A percentile compares a stretch with the other conserved stretches of the same genome.
Evolutionary conservation across 2,888 invertebrate genomes (phyloP).

Genomic region (Aporophyla nigra): DNA sequence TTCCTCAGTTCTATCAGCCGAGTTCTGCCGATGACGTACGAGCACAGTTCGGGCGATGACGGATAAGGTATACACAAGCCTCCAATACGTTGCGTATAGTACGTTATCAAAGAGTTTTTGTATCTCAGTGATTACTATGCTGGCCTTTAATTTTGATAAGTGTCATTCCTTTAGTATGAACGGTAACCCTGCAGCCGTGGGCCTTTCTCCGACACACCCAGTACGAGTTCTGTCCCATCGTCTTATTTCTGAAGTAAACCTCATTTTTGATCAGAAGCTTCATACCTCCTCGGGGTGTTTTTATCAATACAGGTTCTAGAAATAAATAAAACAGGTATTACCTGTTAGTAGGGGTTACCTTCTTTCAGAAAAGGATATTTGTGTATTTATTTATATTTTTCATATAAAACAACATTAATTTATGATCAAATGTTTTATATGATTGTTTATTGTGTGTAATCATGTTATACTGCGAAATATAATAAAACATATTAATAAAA

Average conservation of each 20-base stretch:
- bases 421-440: not conserved
- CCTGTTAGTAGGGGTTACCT: not conserved
- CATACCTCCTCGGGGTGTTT: conserved; percentile 45
- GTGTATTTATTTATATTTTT: not conserved
- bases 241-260: conserved; percentile 49
- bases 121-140: conserved; percentile 57
- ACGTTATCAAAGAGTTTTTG: not conserved
- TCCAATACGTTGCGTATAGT: too few relatives aligned
- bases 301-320: conserved; percentile 36
- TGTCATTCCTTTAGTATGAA: conserved; percentile 59
- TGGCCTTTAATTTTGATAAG: conserved; percentile 61
- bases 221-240: conserved; percentile 42
- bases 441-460: not conserved
- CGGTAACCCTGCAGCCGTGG: conserved; percentile 68
- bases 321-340: conserved; percentile 27
- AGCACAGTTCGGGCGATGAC: not conserved
- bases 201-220: conserved; percentile 65
- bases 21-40: not conserved
- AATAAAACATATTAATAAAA: not conserved
- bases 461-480: not conserved
- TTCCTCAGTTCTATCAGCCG: not conserved
- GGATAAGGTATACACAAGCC: not conserved
- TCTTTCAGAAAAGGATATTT: not conserved
- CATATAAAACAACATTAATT: too few relatives aligned
- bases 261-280: conserved; percentile 44